Evolutionary conservation across 2,113 vertebrate genomes (phyloP).

Genomic region (Istiophorus platypterus): DNA sequence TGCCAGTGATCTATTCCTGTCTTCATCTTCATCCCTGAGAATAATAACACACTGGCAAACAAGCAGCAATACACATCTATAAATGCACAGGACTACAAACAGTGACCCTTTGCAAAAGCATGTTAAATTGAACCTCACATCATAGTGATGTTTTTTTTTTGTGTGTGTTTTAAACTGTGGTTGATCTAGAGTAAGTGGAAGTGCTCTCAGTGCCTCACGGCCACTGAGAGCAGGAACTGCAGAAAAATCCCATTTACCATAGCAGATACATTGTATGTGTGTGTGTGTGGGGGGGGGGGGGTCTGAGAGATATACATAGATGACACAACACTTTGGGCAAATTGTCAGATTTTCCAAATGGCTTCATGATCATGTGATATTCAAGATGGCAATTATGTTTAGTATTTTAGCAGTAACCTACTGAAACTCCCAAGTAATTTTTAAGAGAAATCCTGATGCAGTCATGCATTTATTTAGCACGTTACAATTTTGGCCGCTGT

Average conservation of each 20-base stretch:
- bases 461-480: constrained; percentile 9
- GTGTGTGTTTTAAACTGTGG: constrained; percentile 59
- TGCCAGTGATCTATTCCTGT: constrained; percentile 91
- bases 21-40: constrained; percentile 75
- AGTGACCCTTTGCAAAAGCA: constrained; percentile 59
- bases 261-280: constrained; percentile 26
- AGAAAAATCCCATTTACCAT: constrained; percentile 43
- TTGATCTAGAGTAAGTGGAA: constrained; percentile 56
- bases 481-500: background rate
- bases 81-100: constrained; percentile 50
- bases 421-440: background rate
- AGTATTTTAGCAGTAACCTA: background rate
- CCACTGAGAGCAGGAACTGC: constrained; percentile 45
- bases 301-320: constrained; percentile 1
- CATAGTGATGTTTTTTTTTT: constrained; percentile 50
- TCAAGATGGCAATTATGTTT: background rate
- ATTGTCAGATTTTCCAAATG: background rate
- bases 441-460: background rate
- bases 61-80: constrained; percentile 69
- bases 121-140: constrained; percentile 72
- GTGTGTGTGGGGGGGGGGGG: background rate
- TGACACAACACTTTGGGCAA: constrained; percentile 5
- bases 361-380: background rate
- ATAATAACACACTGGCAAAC: constrained; percentile 67
- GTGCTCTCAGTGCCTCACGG: constrained; percentile 68